Percentiles rank a stretch among this genome's conserved stretches.
Evolutionary conservation across 2,797 vertebrate genomes (phyloP).

Genomic region (Craterocephalus amniculus): DNA sequence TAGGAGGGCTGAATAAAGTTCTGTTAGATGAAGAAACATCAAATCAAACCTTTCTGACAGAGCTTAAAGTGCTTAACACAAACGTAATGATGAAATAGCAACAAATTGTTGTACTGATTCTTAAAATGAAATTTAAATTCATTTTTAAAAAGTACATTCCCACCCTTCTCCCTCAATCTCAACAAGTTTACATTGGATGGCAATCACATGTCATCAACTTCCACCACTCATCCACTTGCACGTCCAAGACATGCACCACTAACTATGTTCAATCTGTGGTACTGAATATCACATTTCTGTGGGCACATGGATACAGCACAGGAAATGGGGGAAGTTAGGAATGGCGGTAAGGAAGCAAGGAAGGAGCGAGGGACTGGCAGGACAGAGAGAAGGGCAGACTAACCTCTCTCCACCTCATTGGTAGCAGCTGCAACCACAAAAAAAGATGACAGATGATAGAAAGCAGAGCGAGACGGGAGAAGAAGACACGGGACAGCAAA

Average conservation of each 20-base stretch:
- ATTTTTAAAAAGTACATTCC: constrained; percentile 7
- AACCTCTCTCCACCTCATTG: constrained; percentile 99
- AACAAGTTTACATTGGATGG: constrained; percentile 16
- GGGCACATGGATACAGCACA: constrained; percentile 50
- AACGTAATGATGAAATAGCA: too few species aligned
- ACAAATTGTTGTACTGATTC: not conserved
- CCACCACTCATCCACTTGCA: constrained; percentile 30
- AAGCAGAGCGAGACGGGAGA: constrained; percentile 68
- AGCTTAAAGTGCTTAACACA: too few species aligned
- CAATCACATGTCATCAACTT: constrained; percentile 38
- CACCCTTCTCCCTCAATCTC: constrained; percentile 7
- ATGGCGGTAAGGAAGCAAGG: constrained; percentile 30
- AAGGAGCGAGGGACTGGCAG: constrained; percentile 47
- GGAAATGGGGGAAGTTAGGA: constrained; percentile 50
- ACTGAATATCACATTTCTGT: constrained; percentile 15
- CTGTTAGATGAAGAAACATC: not conserved
- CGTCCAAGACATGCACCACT: constrained; percentile 50
- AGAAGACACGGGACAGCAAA: constrained; percentile 57
- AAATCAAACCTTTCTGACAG: too few species aligned
- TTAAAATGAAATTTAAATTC: constrained; percentile 6
- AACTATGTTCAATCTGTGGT: constrained; percentile 26
- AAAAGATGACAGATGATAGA: constrained; percentile 66
- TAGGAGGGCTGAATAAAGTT: not conserved
- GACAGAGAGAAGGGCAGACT: constrained; percentile 85
- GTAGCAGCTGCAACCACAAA: constrained; percentile 97